Evolutionary conservation across 2,113 vertebrate genomes (phyloP).

Genomic region (Tyto alba): DNA sequence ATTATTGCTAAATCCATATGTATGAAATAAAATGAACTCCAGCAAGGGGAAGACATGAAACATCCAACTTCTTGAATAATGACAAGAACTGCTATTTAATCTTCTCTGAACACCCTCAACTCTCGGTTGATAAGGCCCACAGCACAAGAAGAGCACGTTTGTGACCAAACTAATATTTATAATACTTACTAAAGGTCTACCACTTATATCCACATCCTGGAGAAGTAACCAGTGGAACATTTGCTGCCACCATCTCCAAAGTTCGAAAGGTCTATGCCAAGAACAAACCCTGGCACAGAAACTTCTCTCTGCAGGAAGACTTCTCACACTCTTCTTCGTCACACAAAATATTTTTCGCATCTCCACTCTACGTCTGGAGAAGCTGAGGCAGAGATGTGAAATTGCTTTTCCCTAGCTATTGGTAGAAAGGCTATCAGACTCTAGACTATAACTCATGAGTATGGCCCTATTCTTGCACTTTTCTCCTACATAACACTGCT

Average conservation of each 20-base stretch:
- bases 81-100: background rate
- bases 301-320: background rate
- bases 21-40: slow-evolving; percentile 45
- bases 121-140: background rate
- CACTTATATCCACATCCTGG: background rate
- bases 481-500: background rate
- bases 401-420: background rate
- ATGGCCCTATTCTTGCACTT: background rate
- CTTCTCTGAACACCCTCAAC: background rate
- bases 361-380: background rate
- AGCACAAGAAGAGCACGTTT: background rate
- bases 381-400: background rate
- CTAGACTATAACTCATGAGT: background rate
- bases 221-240: background rate
- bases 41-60: slow-evolving; percentile 8
- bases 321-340: background rate
- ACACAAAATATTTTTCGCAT: background rate
- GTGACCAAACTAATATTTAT: background rate
- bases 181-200: background rate
- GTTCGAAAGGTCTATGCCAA: background rate
- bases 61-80: slow-evolving; percentile 10
- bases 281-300: background rate
- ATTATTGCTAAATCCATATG: slow-evolving; percentile 9
- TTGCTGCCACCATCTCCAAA: background rate
- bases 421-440: background rate